Conservation (phyloP, 1,140 invertebrate genomes). For the Drosophila insularis region DNA sequence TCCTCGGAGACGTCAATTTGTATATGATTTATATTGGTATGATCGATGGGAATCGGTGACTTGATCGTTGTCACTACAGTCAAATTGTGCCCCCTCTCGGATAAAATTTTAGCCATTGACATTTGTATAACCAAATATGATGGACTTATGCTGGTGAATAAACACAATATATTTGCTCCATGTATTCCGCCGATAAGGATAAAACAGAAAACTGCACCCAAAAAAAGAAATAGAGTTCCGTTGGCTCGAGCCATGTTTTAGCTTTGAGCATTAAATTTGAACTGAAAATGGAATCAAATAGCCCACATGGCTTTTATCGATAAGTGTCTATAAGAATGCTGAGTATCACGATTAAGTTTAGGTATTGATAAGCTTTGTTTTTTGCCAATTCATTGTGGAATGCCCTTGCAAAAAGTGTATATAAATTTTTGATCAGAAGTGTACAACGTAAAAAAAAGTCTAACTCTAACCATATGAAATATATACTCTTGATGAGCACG, state of each 20-base stretch:
- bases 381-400: too few relatives aligned
- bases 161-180: slow-evolving; percentile 61
- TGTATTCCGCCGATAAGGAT: slow-evolving; percentile 24
- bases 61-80: slow-evolving; percentile 60
- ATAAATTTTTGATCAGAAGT: too few relatives aligned
- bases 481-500: too few relatives aligned
- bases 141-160: slow-evolving; percentile 65
- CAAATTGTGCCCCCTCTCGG: slow-evolving; percentile 68
- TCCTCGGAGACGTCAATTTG: slow-evolving; percentile 37
- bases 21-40: slow-evolving; percentile 50
- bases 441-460: too few relatives aligned
- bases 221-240: neutral
- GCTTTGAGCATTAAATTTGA: slow-evolving; percentile 2
- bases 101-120: slow-evolving; percentile 61
- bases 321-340: neutral
- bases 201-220: slow-evolving; percentile 7
- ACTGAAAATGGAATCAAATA: slow-evolving; percentile 23
- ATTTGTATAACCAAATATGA: slow-evolving; percentile 74
- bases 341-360: too few relatives aligned
- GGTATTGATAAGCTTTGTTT: too few relatives aligned
- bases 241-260: slow-evolving; percentile 29
- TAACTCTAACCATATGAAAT: too few relatives aligned
- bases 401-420: too few relatives aligned
- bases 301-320: neutral
- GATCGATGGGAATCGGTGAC: slow-evolving; percentile 44